These are phyloP conservation scores for Vipera ursinii DNA, from an alignment of 2,797 vertebrate species.

Conservation along the genomic window DNA sequence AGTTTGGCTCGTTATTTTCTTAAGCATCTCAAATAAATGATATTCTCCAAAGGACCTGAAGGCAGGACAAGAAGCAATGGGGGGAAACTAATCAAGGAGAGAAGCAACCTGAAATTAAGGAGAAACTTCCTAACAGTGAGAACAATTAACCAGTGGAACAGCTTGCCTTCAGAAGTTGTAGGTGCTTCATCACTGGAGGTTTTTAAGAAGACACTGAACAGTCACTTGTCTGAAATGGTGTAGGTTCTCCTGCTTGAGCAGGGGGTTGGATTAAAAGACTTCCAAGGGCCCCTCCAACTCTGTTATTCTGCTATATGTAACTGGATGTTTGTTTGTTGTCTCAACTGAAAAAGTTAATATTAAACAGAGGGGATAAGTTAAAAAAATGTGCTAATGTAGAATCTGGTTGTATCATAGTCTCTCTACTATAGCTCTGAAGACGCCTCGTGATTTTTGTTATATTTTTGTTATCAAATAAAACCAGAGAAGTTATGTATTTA, in stretches of 20 bases:
- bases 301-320: background rate
- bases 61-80: background rate
- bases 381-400: background rate
- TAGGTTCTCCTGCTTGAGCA: background rate
- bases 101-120: background rate
- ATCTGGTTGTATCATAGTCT: background rate
- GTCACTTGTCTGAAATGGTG: background rate
- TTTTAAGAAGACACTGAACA: background rate
- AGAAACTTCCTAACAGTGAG: background rate
- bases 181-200: background rate
- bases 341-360: background rate
- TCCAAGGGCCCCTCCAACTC: background rate
- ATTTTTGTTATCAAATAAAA: constrained; percentile 16
- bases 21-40: background rate
- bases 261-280: background rate
- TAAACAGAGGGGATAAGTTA: background rate
- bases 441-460: background rate
- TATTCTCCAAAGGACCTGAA: background rate
- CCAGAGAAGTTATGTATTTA: constrained; percentile 7
- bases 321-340: background rate
- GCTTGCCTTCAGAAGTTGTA: background rate
- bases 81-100: background rate
- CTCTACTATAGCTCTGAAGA: background rate
- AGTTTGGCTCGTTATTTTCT: background rate
- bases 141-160: background rate